Percentiles rank a stretch among this genome's conserved stretches.
phyloP scores from a whole-genome alignment of 2,113 vertebrate genomes.

The Engraulis encrasicolus region DNA sequence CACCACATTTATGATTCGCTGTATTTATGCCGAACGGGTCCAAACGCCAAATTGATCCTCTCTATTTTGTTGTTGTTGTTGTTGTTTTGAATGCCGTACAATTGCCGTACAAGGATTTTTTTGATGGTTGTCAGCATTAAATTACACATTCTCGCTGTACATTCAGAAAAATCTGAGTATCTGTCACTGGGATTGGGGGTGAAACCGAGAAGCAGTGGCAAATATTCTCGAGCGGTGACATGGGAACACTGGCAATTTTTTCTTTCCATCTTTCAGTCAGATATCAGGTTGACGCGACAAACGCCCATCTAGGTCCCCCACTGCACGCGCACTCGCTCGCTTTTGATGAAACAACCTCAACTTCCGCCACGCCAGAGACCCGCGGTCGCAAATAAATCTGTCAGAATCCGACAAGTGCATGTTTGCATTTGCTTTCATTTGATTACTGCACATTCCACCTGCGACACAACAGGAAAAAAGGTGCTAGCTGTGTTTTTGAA shows the following conservation, averaged over 20 bases:
- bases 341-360: not conserved
- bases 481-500: slow-evolving; percentile 12
- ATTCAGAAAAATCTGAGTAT: slow-evolving; percentile 27
- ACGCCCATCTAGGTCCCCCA: not conserved
- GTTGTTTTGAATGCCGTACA: slow-evolving; percentile 31
- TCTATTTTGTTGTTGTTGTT: slow-evolving; percentile 35
- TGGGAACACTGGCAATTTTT: slow-evolving; percentile 29
- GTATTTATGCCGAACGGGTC: slow-evolving; percentile 60
- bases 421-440: slow-evolving; percentile 36
- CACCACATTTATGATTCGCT: slow-evolving; percentile 65
- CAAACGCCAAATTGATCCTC: slow-evolving; percentile 59
- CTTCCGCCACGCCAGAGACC: not conserved
- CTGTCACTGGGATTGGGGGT: slow-evolving; percentile 39
- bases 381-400: slow-evolving; percentile 43
- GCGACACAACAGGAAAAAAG: slow-evolving; percentile 18
- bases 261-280: no score
- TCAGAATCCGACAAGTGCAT: slow-evolving; percentile 34
- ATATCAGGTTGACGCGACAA: slow-evolving; percentile 13
- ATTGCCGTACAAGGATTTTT: not conserved
- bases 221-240: slow-evolving; percentile 31
- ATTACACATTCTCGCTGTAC: not conserved
- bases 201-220: slow-evolving; percentile 34
- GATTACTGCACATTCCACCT: slow-evolving; percentile 3
- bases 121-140: not conserved
- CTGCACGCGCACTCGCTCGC: no score